Base-by-base conservation (phyloP, 2,888 invertebrate species). In the Dryobota labecula region DNA sequence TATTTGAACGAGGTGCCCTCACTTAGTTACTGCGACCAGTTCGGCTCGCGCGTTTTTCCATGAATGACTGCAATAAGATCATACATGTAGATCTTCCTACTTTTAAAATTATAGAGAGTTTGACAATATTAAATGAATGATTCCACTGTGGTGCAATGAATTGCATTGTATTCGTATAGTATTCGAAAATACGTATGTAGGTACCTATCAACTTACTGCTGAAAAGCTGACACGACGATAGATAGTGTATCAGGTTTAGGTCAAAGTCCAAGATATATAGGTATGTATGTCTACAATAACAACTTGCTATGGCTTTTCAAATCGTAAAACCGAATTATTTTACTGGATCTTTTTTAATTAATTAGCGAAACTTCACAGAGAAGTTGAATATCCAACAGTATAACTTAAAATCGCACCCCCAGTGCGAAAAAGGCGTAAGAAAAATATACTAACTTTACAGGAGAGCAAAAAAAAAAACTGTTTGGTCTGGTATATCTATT, bases 221-320 rank as follows among this genome's bases (percentile, higher is more conserved):
- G 70, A 86, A 87, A 76, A 80, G 88, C 88, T 77, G 70, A 84
- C 80, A 78, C 78, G 76, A 82, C 81, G 71, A 73, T 62, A 70
- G 71, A 79, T 87, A 82, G 70, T 73, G 75, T 88, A 73, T 77
- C 87, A 80, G 57, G 62, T 76, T 76, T 66, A 75, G 82, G 79
- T 82, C 85, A 86, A 85, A 84, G 82, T 85, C 74, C 78, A 41
- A 68, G 56, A 53, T 51, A 18, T 3, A 6, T 47, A 49, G n/a
- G 30, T 61, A 61, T 15, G 15, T 30, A 47, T 30, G 11, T 47
- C 1, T 33, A 53, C n/a, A 51, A 38, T 49, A n/a, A n/a, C 27
- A 49, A 68, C 3, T 68, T 38, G n/a, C n/a, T 36, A 15, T 18
- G 18, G 8, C 1, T 51, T 24, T 41, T 49, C n/a, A 30, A 24